These are phyloP conservation scores for Barnardius zonarius DNA, from an alignment of 2,113 vertebrate genomes.

Conservation along the genomic window DNA sequence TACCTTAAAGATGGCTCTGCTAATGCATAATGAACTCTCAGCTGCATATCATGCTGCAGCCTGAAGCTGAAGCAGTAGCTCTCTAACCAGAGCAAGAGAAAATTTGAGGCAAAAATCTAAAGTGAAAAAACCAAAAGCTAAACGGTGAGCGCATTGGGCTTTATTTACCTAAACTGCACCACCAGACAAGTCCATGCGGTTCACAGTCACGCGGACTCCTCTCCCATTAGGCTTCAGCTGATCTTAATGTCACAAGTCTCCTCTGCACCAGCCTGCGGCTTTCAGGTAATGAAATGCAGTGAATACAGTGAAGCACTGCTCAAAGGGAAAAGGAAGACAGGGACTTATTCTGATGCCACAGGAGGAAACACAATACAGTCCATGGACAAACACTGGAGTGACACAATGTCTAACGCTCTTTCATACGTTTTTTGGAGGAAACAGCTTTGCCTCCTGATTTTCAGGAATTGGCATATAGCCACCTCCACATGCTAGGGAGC, in stretches of 20 bases:
- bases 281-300: not conserved
- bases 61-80: not conserved
- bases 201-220: not conserved
- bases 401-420: not conserved
- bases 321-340: not conserved
- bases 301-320: not conserved
- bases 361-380: not conserved
- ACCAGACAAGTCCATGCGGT: not conserved
- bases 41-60: constrained; percentile 12
- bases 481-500: not conserved
- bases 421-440: not conserved
- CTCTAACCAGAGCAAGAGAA: not conserved
- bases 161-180: not conserved
- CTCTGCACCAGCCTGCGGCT: constrained; percentile 52
- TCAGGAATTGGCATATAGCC: not conserved
- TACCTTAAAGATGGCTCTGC: constrained; percentile 11
- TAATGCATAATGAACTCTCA: constrained; percentile 36
- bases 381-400: not conserved
- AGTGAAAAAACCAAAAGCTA: not conserved
- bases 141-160: not conserved
- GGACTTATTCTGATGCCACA: not conserved
- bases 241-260: constrained; percentile 16
- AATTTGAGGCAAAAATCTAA: not conserved
- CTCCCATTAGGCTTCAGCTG: constrained; percentile 47
- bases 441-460: not conserved